Percentiles rank a stretch among this genome's conserved stretches.
These are phyloP conservation scores for Drosophila planitibia DNA, from an alignment of 2,888 invertebrate species.

Conservation along the genomic window DNA sequence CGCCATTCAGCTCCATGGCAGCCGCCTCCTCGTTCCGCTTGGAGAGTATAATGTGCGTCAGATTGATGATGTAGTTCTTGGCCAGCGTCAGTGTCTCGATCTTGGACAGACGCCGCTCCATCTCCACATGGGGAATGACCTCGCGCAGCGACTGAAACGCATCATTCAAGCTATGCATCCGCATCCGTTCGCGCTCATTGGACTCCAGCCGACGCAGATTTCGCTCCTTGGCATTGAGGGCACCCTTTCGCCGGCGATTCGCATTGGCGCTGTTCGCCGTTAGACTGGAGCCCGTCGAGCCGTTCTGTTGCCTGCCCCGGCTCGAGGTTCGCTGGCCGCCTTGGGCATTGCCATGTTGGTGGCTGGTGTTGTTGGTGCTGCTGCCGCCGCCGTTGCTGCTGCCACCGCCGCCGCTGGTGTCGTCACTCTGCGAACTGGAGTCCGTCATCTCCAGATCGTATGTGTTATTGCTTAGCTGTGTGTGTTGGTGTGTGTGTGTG, in stretches of 20 bases:
- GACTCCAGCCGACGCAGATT: conserved; percentile 94
- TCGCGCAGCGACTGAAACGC: conserved; percentile 94
- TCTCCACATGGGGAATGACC: conserved; percentile 94
- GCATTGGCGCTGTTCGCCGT: conserved; percentile 56
- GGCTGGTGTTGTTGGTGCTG: conserved; percentile 67
- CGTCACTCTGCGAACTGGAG: conserved; percentile 85
- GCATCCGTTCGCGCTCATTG: conserved; percentile 95
- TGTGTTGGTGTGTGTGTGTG: not conserved
- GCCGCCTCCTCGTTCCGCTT: conserved; percentile 87
- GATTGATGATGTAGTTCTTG: conserved; percentile 95
- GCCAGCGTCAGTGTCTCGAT: conserved; percentile 95
- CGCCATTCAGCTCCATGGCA: conserved; percentile 81
- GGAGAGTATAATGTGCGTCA: conserved; percentile 93
- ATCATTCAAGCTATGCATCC: conserved; percentile 96
- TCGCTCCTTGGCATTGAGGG: conserved; percentile 93
- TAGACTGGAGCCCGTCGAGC: conserved; percentile 15
- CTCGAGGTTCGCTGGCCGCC: conserved; percentile 72
- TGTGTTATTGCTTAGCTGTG: conserved; percentile 83
- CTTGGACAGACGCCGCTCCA: conserved; percentile 93
- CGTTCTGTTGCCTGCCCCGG: conserved; percentile 74
- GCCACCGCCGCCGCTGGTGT: conserved; percentile 85
- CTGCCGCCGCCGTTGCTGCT: conserved; percentile 84
- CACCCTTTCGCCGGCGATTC: conserved; percentile 89
- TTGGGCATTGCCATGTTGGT: conserved; percentile 39
- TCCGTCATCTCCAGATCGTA: conserved; percentile 85